Percentiles rank a stretch among this genome's conserved stretches.
Conservation (phyloP, 2,113 vertebrate genomes). For the Coracopsis vasa region DNA sequence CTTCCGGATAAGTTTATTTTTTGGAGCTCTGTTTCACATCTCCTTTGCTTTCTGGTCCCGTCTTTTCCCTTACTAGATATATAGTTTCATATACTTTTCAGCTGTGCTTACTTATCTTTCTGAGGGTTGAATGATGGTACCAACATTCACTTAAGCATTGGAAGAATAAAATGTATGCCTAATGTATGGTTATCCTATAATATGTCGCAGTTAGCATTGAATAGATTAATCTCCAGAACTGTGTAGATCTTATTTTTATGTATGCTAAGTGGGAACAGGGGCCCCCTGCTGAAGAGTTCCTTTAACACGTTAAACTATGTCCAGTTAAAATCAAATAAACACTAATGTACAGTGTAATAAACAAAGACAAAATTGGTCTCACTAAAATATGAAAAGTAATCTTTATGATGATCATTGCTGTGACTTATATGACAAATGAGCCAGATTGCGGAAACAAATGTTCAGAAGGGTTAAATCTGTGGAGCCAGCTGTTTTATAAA, state of each 20-base stretch:
- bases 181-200: neutral
- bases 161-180: neutral
- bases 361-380: neutral
- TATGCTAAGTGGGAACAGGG: neutral
- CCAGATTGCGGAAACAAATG: neutral
- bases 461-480: neutral
- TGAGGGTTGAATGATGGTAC: neutral
- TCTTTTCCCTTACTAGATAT: neutral
- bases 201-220: neutral
- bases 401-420: neutral
- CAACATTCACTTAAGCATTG: neutral
- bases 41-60: neutral
- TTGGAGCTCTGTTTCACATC: neutral
- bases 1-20: neutral
- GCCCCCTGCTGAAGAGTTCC: rapidly evolving
- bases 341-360: neutral
- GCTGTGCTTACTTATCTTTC: neutral
- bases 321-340: neutral
- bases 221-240: neutral
- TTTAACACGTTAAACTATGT: neutral
- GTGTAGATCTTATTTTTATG: neutral
- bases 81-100: neutral
- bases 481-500: neutral
- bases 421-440: neutral
- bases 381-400: neutral